Conservation (phyloP, 2,888 invertebrate genomes). For the Xestoiulus laeticollis region DNA sequence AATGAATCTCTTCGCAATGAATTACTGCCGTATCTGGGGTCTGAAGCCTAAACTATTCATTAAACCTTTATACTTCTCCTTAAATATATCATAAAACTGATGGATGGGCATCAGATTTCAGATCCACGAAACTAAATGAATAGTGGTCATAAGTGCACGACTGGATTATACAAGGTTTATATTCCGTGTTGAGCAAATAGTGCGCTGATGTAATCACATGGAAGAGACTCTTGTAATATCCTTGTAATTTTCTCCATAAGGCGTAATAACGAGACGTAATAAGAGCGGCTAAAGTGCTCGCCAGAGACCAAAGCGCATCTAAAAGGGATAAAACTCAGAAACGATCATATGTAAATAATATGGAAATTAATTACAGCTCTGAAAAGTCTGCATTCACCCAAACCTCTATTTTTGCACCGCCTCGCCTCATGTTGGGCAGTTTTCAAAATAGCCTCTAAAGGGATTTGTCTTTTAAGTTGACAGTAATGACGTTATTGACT, state of each 20-base stretch:
- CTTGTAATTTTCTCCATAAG: constrained; percentile 37
- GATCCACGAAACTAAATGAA: background rate
- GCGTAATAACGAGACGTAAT: constrained; percentile 28
- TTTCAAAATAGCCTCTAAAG: background rate
- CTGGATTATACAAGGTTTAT: constrained; percentile 14
- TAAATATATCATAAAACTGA: constrained; percentile 14
- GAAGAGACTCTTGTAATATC: constrained; percentile 21
- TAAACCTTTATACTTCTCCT: background rate
- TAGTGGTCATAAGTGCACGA: constrained; percentile 13
- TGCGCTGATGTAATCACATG: background rate
- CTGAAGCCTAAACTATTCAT: constrained; percentile 7
- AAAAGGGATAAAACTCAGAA: constrained; percentile 33
- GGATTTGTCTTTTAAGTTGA: background rate
- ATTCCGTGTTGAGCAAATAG: constrained; percentile 33
- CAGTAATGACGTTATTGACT: background rate
- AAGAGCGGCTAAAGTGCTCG: constrained; percentile 14
- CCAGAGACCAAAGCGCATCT: constrained; percentile 21
- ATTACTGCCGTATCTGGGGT: background rate
- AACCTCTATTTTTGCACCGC: background rate
- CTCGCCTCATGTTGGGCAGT: background rate
- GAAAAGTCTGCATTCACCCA: background rate
- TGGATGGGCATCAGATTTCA: constrained; percentile 33
- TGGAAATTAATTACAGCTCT: constrained; percentile 27
- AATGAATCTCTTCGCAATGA: background rate
- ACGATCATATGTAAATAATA: constrained; percentile 34